A percentile compares a stretch with the other conserved stretches of the same genome.
Evolutionary conservation across 2,113 vertebrate species (phyloP).

Genomic region (Epinephelus moara): DNA sequence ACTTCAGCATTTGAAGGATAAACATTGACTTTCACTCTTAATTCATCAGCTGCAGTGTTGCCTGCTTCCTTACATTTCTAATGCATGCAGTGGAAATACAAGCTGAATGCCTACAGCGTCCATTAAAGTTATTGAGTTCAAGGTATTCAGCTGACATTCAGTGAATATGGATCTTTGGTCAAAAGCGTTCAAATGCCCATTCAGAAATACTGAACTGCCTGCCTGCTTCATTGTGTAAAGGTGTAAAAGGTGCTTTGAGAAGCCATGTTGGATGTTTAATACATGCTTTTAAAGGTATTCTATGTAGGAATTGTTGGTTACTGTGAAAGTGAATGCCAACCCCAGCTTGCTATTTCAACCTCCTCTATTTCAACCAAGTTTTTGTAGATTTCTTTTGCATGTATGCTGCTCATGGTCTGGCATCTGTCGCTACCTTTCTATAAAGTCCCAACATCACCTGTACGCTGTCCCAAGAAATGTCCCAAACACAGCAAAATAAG

Average conservation of each 20-base stretch:
- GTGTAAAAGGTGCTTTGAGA: background rate
- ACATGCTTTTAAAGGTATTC: background rate
- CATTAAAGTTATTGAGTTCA: background rate
- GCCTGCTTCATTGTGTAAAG: background rate
- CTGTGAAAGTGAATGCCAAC: too few relatives aligned
- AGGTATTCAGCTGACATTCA: slow-evolving; percentile 5
- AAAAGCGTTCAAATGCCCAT: background rate
- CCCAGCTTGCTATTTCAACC: too few relatives aligned
- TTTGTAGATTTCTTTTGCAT: too few relatives aligned
- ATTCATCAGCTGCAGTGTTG: background rate
- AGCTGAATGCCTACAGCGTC: background rate
- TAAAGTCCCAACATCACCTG: too few relatives aligned
- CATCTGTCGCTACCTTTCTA: too few relatives aligned
- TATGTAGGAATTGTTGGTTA: too few relatives aligned
- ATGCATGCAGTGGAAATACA: background rate
- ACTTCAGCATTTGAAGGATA: background rate
- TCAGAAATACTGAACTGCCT: background rate
- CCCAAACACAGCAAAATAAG: too few relatives aligned
- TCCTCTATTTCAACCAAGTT: too few relatives aligned
- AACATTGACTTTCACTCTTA: background rate
- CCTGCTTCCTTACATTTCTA: too few relatives aligned
- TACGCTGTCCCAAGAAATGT: too few relatives aligned
- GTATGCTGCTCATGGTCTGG: too few relatives aligned
- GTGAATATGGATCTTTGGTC: background rate
- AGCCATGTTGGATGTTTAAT: background rate